Evolutionary conservation across 2,113 vertebrate genomes (phyloP), one percentile per base, ranked within the genome.

Genomic region (Ceratotherium simum): DNA sequence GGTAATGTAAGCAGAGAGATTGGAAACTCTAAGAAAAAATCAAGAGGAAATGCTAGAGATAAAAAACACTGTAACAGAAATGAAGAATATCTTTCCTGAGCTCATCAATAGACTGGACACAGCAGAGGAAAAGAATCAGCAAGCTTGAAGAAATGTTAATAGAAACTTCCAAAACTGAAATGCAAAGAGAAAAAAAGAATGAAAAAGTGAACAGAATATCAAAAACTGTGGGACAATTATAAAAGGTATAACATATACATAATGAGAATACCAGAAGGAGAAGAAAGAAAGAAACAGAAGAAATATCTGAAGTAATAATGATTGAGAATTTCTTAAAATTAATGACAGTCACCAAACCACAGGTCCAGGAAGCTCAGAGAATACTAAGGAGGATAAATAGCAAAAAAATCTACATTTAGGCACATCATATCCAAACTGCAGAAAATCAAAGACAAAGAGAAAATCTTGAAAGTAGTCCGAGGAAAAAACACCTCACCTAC

Each of bases 121-220:
- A 54, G 64, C 21, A 73, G 23, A 95, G 62, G 27, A 72, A 94
- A 96, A 93, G 18, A 60, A 88, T 79, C 12, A 36, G 70, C 46
- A 70, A 73, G 10, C 56, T 12, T 65, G 21, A 91, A 87, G 31
- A 85, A 92, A 85, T 54, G 31, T 69, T 46, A 90, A 14, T 27
- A 85, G 29, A 92, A 80, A 93, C 42, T 78, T 93, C 48, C 17
- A 67, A 78, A 95, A 92, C 92, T 89, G 56, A 97, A 91, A 84
- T 69, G 25, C 78, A 83, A 91, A 75, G 48, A 72, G 21, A 76
- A 88, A 84, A 48, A 91, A 79, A 46, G 25, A 56, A 83, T 23
- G 27, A 17, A 48, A 84, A 76, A 84, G 36, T 48, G n/a, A 79
- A 67, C 39, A 90, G 27, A 91, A 14, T 60, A 56, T 83, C 25